Evolutionary conservation across 1,140 invertebrate genomes (phyloP).

Genomic region (Tribolium castaneum): DNA sequence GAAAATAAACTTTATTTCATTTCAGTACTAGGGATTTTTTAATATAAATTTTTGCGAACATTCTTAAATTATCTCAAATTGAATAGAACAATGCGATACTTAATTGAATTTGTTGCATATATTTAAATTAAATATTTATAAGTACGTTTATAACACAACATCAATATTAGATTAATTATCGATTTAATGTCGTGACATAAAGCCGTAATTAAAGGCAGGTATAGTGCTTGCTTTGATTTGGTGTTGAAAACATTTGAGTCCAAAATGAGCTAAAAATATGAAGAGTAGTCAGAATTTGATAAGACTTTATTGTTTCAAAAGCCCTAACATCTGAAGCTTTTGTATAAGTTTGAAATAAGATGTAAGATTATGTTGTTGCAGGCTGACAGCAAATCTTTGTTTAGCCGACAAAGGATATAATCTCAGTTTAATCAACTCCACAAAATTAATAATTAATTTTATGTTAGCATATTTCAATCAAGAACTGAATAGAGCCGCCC

Average conservation of each 20-base stretch:
- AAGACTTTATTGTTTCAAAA: background rate
- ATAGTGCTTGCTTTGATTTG: background rate
- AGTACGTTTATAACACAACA: too few species aligned
- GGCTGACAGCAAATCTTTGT: background rate
- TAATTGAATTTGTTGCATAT: too few species aligned
- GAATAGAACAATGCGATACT: too few species aligned
- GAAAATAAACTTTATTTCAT: too few species aligned
- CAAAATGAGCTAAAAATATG: background rate
- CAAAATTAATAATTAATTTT: background rate
- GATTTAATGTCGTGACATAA: too few species aligned
- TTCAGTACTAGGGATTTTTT: too few species aligned
- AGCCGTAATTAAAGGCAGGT: too few species aligned
- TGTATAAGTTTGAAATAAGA: background rate
- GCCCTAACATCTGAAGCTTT: background rate
- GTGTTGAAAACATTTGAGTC: background rate
- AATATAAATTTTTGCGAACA: too few species aligned
- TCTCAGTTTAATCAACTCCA: background rate
- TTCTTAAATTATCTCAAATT: too few species aligned
- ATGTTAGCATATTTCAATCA: background rate
- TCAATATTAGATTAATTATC: too few species aligned
- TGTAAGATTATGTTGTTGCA: background rate
- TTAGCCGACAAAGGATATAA: background rate
- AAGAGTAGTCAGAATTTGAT: background rate
- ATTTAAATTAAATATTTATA: too few species aligned
- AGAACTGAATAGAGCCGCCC: background rate